Conservation (phyloP, 2,888 invertebrate species). For the Trissolcus brochymenae region DNA sequence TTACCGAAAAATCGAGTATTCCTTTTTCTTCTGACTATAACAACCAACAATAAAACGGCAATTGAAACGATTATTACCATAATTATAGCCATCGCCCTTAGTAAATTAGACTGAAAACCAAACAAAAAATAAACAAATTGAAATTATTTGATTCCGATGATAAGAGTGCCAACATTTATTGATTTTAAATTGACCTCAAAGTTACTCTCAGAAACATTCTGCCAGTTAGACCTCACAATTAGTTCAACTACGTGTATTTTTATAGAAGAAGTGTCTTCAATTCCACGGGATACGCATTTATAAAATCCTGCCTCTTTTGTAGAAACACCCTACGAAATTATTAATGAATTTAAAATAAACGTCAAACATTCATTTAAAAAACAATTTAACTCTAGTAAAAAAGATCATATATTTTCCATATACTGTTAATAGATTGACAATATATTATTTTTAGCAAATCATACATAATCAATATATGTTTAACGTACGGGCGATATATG, state of each 20-base stretch:
- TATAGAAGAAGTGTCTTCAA: conserved; percentile 77
- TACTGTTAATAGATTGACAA: too few relatives aligned
- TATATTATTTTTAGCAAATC: too few relatives aligned
- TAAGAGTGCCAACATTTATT: background rate
- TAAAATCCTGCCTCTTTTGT: conserved; percentile 81
- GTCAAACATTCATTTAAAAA: background rate
- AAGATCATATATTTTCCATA: too few relatives aligned
- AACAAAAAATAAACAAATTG: background rate
- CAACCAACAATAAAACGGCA: conserved; percentile 67
- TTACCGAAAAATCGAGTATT: conserved; percentile 70
- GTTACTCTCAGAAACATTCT: conserved; percentile 72
- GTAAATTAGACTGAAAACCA: conserved; percentile 67
- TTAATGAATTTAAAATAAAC: conserved; percentile 1
- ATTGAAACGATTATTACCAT: conserved; percentile 69
- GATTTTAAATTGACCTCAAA: conserved; percentile 68
- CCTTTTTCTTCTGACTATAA: conserved; percentile 63
- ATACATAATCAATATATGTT: too few relatives aligned
- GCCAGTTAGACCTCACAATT: conserved; percentile 79
- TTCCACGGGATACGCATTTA: conserved; percentile 81
- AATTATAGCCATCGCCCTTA: conserved; percentile 68
- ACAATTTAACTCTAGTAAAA: background rate
- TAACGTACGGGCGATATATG: too few relatives aligned
- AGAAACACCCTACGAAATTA: conserved; percentile 78
- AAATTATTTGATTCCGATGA: too few relatives aligned
- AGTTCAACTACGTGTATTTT: conserved; percentile 80